Percentiles rank a stretch among this genome's conserved stretches.
These are phyloP conservation scores for Notarius lentiginosus DNA, from an alignment of 2,113 vertebrate species.

Conservation along the genomic window DNA sequence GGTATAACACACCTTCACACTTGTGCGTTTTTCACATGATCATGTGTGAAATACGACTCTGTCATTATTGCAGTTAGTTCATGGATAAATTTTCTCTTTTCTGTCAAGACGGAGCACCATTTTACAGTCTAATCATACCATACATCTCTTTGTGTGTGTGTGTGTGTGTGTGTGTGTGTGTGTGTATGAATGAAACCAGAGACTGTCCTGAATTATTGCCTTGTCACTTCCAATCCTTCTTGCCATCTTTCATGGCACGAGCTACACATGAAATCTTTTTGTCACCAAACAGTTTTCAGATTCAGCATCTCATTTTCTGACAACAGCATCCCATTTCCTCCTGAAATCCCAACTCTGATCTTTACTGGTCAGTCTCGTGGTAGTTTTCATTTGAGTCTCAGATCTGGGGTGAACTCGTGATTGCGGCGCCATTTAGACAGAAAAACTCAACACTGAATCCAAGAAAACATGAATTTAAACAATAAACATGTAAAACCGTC, in stretches of 20 bases:
- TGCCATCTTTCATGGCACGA: conserved; percentile 65
- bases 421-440: not conserved
- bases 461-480: too few relatives aligned
- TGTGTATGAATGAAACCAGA: conserved; percentile 33
- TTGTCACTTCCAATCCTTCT: conserved; percentile 66
- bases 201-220: conserved; percentile 65
- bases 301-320: conserved; percentile 54
- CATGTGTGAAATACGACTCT: too few relatives aligned
- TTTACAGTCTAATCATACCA: not conserved
- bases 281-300: conserved; percentile 51
- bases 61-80: too few relatives aligned
- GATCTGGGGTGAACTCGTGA: not conserved
- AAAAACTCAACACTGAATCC: not conserved
- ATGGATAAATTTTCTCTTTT: not conserved
- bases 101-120: not conserved
- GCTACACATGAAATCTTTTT: conserved; percentile 54
- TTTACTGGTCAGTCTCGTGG: not conserved
- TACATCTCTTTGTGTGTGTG: not conserved
- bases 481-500: too few relatives aligned
- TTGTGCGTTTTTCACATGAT: not conserved
- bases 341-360: conserved; percentile 2
- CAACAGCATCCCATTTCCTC: conserved; percentile 14
- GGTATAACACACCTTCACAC: not conserved
- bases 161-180: conserved; percentile 18
- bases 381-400: not conserved